These are phyloP conservation scores for Patella ulyssiponensis DNA, from an alignment of 2,888 invertebrate species.

Conservation along the genomic window DNA sequence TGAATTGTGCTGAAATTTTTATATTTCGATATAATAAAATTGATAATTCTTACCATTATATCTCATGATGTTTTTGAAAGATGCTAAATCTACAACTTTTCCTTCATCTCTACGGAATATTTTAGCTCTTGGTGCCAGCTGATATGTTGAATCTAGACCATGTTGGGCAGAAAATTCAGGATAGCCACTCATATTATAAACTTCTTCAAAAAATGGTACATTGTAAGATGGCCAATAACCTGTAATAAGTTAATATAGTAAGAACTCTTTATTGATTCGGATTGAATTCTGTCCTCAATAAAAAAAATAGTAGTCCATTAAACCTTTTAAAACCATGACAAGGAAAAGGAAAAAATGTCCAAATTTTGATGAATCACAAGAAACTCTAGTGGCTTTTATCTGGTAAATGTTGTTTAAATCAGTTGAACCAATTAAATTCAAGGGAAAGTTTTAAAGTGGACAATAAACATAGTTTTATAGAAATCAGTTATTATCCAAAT, in stretches of 20 bases:
- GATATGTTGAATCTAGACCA: conserved; percentile 66
- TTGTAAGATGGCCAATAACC: conserved; percentile 72
- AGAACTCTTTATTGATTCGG: background rate
- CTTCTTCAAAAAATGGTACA: conserved; percentile 68
- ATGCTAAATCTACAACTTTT: conserved; percentile 56
- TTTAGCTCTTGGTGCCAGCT: conserved; percentile 69
- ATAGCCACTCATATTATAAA: conserved; percentile 70
- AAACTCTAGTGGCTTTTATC: no score
- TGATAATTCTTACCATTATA: conserved; percentile 62
- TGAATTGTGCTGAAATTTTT: no score
- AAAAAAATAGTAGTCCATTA: no score
- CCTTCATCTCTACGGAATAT: conserved; percentile 70
- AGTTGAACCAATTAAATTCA: background rate
- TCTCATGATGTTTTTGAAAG: conserved; percentile 68
- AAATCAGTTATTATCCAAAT: no score
- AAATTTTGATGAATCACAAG: no score
- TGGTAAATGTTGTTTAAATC: background rate
- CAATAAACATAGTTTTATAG: no score
- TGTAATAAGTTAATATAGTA: conserved; percentile 29
- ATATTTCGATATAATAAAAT: no score
- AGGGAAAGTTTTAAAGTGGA: background rate
- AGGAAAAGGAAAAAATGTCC: no score
- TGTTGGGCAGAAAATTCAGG: conserved; percentile 56
- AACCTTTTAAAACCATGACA: no score
- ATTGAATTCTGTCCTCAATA: no score